Evolutionary conservation across 2,888 invertebrate genomes (phyloP).

Genomic region (Coronaproctus castanopsis): DNA sequence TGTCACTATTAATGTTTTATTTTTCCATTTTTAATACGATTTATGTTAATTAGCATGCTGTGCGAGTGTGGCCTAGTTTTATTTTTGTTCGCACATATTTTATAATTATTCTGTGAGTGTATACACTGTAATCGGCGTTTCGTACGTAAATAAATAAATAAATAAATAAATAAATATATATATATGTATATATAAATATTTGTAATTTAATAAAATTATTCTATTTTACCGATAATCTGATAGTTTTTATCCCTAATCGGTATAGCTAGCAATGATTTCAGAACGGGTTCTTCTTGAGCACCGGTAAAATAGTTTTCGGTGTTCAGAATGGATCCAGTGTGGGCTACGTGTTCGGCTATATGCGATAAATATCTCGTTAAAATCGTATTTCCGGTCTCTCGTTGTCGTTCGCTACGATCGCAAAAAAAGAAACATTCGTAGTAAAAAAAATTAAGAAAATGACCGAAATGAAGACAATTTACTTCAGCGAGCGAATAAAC

Average conservation of each 20-base stretch:
- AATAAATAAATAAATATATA: too few relatives aligned
- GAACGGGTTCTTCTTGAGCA: conserved; percentile 24
- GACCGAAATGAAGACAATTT: background rate
- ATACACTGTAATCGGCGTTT: too few relatives aligned
- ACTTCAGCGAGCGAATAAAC: too few relatives aligned
- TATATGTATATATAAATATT: too few relatives aligned
- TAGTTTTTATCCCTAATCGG: conserved; percentile 30
- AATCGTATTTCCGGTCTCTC: conserved; percentile 21
- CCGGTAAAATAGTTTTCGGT: conserved; percentile 29
- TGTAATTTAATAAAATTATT: too few relatives aligned
- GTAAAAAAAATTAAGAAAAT: background rate
- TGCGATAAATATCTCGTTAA: conserved; percentile 24
- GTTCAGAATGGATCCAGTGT: conserved; percentile 31
- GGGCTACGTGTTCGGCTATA: conserved; percentile 30
- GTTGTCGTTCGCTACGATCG: conserved; percentile 13
- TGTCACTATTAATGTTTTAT: too few relatives aligned
- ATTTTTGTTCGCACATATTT: too few relatives aligned
- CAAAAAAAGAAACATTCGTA: background rate
- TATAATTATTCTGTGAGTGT: too few relatives aligned
- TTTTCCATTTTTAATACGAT: too few relatives aligned
- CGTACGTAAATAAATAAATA: too few relatives aligned
- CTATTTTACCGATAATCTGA: conserved; percentile 31
- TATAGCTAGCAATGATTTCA: conserved; percentile 30
- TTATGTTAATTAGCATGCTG: too few relatives aligned
- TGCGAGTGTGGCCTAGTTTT: too few relatives aligned